A percentile compares a stretch with the other conserved stretches of the same genome.
phyloP scores from a whole-genome alignment of 2,888 invertebrate genomes.

The Polydrusus tereticollis region DNA sequence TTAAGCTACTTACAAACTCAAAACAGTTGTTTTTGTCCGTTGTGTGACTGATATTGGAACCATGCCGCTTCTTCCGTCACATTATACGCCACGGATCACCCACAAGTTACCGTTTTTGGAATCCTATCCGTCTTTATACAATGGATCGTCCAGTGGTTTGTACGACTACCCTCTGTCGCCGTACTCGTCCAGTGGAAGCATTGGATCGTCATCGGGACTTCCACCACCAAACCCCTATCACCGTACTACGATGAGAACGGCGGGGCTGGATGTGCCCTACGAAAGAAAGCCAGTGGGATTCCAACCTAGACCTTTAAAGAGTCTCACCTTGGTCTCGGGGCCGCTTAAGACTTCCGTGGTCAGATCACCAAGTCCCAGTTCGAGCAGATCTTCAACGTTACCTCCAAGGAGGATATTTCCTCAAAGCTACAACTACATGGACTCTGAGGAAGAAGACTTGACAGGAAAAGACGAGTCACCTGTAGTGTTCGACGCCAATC shows the following conservation, averaged over 20 bases:
- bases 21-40: neutral
- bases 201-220: neutral
- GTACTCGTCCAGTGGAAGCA: conserved; percentile 3
- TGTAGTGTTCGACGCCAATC: conserved; percentile 85
- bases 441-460: conserved; percentile 69
- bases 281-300: conserved; percentile 57
- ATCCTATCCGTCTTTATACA: conserved; percentile 46
- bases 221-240: conserved; percentile 22
- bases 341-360: conserved; percentile 49
- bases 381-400: conserved; percentile 17
- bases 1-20: conserved; percentile 23
- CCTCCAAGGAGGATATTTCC: conserved; percentile 79
- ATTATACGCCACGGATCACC: conserved; percentile 40
- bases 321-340: conserved; percentile 58
- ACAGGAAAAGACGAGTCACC: conserved; percentile 80
- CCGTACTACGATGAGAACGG: conserved; percentile 30
- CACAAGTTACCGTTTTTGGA: conserved; percentile 49
- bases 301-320: conserved; percentile 65
- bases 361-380: conserved; percentile 54
- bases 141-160: neutral
- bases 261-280: conserved; percentile 55
- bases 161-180: neutral
- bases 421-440: conserved; percentile 69
- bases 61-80: conserved; percentile 51
- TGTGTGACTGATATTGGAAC: neutral